phyloP scores from a whole-genome alignment of 2,888 invertebrate genomes.

The Caenorhabditis zanzibari region DNA sequence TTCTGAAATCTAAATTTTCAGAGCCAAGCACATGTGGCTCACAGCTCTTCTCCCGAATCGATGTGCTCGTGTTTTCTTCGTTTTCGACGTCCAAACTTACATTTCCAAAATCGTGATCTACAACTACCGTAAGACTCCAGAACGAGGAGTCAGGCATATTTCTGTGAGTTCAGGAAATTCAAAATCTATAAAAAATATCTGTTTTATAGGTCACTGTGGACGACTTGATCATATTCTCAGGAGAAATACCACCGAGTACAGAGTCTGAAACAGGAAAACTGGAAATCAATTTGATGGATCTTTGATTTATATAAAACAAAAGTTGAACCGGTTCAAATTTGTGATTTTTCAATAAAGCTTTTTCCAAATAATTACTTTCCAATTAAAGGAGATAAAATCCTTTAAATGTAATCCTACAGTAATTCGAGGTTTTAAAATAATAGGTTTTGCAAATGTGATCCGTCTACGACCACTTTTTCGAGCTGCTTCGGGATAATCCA shows the following conservation, averaged over 20 bases:
- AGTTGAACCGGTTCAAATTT: slow-evolving; percentile 17
- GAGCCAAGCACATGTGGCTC: slow-evolving; percentile 89
- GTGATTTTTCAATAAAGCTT: slow-evolving; percentile 36
- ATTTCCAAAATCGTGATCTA: slow-evolving; percentile 90
- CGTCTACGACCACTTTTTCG: no score
- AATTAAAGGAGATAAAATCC: no score
- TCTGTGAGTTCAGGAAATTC: slow-evolving; percentile 86
- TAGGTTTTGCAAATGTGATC: no score
- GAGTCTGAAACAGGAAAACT: slow-evolving; percentile 73
- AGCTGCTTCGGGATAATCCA: no score
- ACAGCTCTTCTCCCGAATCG: slow-evolving; percentile 88
- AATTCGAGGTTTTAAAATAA: no score
- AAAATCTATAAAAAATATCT: background rate
- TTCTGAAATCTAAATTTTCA: slow-evolving; percentile 77
- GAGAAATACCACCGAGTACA: slow-evolving; percentile 86
- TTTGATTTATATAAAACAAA: background rate
- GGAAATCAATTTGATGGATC: slow-evolving; percentile 77
- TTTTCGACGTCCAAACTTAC: slow-evolving; percentile 89
- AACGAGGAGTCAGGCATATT: slow-evolving; percentile 90
- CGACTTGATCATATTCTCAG: slow-evolving; percentile 90
- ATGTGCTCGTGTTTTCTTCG: slow-evolving; percentile 89
- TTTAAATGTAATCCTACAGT: no score
- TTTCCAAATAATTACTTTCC: background rate
- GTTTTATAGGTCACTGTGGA: slow-evolving; percentile 89
- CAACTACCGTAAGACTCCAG: slow-evolving; percentile 91